Evolutionary conservation across 1,140 invertebrate genomes (phyloP).

Genomic region (Melitaea cinxia): DNA sequence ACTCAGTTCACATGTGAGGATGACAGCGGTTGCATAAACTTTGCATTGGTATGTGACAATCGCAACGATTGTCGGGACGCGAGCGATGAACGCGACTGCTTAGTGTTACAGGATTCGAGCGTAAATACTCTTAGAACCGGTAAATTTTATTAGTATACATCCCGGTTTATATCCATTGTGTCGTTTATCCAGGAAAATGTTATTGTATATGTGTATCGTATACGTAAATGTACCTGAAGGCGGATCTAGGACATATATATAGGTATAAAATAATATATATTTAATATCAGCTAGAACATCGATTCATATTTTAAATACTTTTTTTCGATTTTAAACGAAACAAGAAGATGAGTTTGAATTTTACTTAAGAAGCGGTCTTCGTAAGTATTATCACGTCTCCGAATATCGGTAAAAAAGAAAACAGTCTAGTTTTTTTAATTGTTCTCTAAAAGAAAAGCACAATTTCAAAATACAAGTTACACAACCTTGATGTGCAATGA

Average conservation of each 20-base stretch:
- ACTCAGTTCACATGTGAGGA: slow-evolving; percentile 84
- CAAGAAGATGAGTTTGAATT: too few relatives aligned
- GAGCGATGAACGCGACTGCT: slow-evolving; percentile 88
- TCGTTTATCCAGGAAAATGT: slow-evolving; percentile 20
- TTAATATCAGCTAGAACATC: too few relatives aligned
- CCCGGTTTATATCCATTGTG: slow-evolving; percentile 38
- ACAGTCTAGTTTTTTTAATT: too few relatives aligned
- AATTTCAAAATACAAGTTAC: too few relatives aligned
- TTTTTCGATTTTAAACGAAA: too few relatives aligned
- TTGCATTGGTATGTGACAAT: slow-evolving; percentile 84
- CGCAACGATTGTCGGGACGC: slow-evolving; percentile 86
- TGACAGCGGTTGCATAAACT: slow-evolving; percentile 83
- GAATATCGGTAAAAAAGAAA: too few relatives aligned
- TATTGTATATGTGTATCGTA: not conserved
- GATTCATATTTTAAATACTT: too few relatives aligned
- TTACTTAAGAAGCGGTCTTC: too few relatives aligned
- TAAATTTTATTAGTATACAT: slow-evolving; percentile 46
- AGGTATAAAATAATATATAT: too few relatives aligned
- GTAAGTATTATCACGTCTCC: too few relatives aligned
- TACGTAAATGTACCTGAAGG: not conserved
- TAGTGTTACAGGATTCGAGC: slow-evolving; percentile 41
- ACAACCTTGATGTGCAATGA: too few relatives aligned
- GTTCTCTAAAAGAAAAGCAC: too few relatives aligned
- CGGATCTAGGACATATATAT: not conserved
- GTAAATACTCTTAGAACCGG: slow-evolving; percentile 44